Conservation (phyloP, 1,140 invertebrate species). For the Phthorimaea operculella region DNA sequence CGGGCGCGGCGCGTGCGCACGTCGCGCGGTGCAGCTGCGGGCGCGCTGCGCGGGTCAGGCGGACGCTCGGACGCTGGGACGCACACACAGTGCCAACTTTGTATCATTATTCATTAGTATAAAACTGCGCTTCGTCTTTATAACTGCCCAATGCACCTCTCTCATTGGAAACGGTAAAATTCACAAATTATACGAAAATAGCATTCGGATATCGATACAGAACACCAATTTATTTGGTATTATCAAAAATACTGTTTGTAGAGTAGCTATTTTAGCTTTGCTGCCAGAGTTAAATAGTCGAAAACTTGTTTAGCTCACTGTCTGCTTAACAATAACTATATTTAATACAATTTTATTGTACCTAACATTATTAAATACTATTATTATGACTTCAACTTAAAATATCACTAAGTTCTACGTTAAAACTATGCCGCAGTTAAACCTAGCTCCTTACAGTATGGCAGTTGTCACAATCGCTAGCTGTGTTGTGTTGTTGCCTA, state of each 20-base stretch:
- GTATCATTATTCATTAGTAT: no score
- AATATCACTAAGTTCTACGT: slow-evolving; percentile 41
- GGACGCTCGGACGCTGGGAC: not conserved
- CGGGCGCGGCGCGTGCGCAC: not conserved
- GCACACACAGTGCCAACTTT: no score
- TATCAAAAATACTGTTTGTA: slow-evolving; percentile 4
- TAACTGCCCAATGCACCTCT: not conserved
- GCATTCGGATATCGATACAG: not conserved
- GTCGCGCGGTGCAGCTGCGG: not conserved
- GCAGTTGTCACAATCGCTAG: slow-evolving; percentile 64
- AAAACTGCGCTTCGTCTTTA: no score
- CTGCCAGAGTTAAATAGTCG: slow-evolving; percentile 1
- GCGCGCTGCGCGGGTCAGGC: not conserved
- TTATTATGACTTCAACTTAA: slow-evolving; percentile 63
- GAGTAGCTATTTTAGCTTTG: not conserved
- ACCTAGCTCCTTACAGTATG: slow-evolving; percentile 63
- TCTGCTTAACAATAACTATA: slow-evolving; percentile 2
- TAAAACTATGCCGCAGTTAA: slow-evolving; percentile 43
- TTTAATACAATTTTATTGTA: slow-evolving; percentile 39
- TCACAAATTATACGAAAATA: slow-evolving; percentile 2
- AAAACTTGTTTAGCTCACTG: not conserved
- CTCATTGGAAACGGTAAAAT: not conserved
- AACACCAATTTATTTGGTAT: not conserved
- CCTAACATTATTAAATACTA: slow-evolving; percentile 62
- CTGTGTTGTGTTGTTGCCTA: slow-evolving; percentile 54